These are phyloP conservation scores for Caenorhabditis inopinata DNA, from an alignment of 1,140 invertebrate genomes.

Conservation along the genomic window DNA sequence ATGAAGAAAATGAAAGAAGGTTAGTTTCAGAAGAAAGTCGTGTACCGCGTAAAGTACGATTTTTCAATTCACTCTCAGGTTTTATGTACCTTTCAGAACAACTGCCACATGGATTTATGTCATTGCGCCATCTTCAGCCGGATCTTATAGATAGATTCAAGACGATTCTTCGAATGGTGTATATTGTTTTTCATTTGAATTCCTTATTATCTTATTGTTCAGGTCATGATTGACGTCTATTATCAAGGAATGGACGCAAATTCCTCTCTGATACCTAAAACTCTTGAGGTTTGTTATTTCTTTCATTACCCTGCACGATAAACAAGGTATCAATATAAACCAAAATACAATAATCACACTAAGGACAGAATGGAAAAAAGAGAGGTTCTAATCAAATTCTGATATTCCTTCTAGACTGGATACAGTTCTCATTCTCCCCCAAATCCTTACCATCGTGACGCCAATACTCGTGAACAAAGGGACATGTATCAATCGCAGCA, in stretches of 20 bases:
- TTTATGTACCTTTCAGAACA: neutral
- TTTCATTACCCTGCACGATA: no score
- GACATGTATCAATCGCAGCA: no score
- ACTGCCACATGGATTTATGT: neutral
- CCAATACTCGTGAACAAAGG: neutral
- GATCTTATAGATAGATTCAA: constrained; percentile 6
- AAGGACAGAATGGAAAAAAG: no score
- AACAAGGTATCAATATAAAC: no score
- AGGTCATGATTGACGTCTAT: neutral
- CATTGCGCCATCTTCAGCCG: neutral
- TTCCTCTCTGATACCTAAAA: neutral
- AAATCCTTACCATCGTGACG: neutral
- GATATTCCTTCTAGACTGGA: neutral
- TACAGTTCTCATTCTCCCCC: neutral
- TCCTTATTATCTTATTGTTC: neutral
- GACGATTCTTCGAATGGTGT: constrained; percentile 4
- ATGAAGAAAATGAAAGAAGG: neutral
- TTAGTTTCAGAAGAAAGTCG: neutral
- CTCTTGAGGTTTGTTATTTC: constrained; percentile 1
- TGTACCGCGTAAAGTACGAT: no score
- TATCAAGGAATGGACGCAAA: neutral
- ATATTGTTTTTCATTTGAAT: neutral
- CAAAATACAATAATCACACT: no score
- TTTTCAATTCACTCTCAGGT: no score
- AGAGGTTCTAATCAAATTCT: neutral